Evolutionary conservation across 2,888 invertebrate species (phyloP), one percentile per base, ranked within the genome.

Genomic region (Chesias legatella): DNA sequence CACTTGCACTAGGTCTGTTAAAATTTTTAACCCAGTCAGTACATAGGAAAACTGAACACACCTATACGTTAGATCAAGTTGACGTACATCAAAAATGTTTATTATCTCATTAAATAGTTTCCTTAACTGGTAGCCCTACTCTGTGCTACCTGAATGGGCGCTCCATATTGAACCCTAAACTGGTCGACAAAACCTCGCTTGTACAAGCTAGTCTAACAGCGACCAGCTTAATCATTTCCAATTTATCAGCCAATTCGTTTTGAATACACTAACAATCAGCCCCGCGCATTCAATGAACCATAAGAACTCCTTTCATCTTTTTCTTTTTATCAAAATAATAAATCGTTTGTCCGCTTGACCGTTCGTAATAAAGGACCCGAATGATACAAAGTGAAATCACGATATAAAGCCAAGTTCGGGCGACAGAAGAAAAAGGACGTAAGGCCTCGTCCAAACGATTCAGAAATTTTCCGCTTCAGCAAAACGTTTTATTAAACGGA

Each of bases 311-410:
- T 17, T 17, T 17, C 13, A 17, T 17, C 13, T 17, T 17, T 17
- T 6, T 40, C 29, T 35, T 41, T 34, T 35, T 39, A 39, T 39
- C 35, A 35, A 35, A 39, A 39, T 33, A 40, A 40, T 45, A 40
- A 40, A 45, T 45, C 36, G 44, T 36, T 44, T 36, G 36, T 28
- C 32, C 33, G 28, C 35, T 40, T 45, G 44, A 40, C 39, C 44
- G 40, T 45, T 29, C 33, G 35, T 41, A 41, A 41, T 39, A 28
- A 39, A 36, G 17, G 23, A 17, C 1, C 29, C 22, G 29, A 26
- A 45, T 40, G 44, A 45, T 45, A 44, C 43, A 38, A 45, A 53
- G 33, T 45, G 41, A 50, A 48, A 38, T 46, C 36, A 47, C 43
- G 43, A 43, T 17, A 17, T 39, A 35, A 30, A 24, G 6, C 30